Base-by-base conservation (phyloP, 2,888 invertebrate species). In the Noctua janthe region DNA sequence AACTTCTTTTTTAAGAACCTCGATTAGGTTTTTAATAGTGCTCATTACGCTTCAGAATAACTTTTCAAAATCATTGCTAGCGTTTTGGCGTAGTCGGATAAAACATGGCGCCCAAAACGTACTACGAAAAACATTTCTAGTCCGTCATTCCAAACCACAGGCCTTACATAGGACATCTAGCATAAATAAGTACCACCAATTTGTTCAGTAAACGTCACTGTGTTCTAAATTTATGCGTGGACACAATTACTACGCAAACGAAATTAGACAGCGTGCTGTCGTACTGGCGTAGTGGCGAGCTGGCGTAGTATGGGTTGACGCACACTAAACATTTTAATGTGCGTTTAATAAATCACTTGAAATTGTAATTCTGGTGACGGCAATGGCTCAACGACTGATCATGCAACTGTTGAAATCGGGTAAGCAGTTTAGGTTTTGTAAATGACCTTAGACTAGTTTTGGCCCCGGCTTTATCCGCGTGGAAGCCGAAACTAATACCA, bases 131-230 rank as follows among this genome's bases (percentile, higher is more conserved):
- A 23, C 54, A 49, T 35, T 77, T 84, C 66, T 2, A n/a, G 49
- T 56, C 47, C 20, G 39, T 70, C 85, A 78, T 8, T 10, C 59
- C 15, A 71, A 87, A 66, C 64, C 69, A n/a, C 35, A n/a, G 10
- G 59, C 64, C 35, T 84, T 62, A 70, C 51, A 72, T 20, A 7
- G 8, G 35, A 64, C 66, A 56, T 62, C 62, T 67, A 70, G 39
- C 66, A 71, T 84, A 80, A 80, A 87, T 87, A 84, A 87, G 54
- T 84, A 80, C 59, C 51, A 35, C 74, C 83, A 88, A 86, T 85
- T 88, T 88, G 83, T 86, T 82, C 86, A 64, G 80, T 66, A 87
- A 85, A 87, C 86, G 85, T 88, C 88, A 86, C 43, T 35, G 47
- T n/a, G 62, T 74, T 72, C 87, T 71, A 78, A 86, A 88, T 88